Evolutionary conservation across 2,888 invertebrate genomes (phyloP).

Genomic region (Drosophila putrida): DNA sequence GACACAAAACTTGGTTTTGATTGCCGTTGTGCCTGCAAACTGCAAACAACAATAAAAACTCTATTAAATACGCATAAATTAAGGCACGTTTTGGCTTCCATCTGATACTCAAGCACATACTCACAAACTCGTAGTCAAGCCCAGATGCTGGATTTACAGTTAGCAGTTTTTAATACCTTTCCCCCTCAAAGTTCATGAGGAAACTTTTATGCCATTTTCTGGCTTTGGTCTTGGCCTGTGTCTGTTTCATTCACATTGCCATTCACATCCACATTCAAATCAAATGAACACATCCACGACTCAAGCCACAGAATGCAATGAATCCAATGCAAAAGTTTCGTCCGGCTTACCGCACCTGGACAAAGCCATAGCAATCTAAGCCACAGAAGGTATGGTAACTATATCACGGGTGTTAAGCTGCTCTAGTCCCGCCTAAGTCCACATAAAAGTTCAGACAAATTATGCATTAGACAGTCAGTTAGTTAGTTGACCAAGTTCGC

Average conservation of each 20-base stretch:
- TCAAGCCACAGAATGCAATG: conserved; percentile 75
- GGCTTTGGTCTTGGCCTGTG: conserved; percentile 29
- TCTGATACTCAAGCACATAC: conserved; percentile 10
- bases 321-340: conserved; percentile 76
- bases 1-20: conserved; percentile 57
- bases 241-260: conserved; percentile 37
- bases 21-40: conserved; percentile 46
- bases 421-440: conserved; percentile 29
- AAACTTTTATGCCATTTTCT: conserved; percentile 73
- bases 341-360: conserved; percentile 55
- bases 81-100: conserved; percentile 45
- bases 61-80: conserved; percentile 81
- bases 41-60: conserved; percentile 77
- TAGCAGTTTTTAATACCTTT: conserved; percentile 57
- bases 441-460: conserved; percentile 76
- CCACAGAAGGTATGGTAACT: conserved; percentile 15
- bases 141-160: conserved; percentile 58
- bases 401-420: conserved; percentile 43
- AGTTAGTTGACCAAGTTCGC: conserved; percentile 52
- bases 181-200: conserved; percentile 64
- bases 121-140: conserved; percentile 21
- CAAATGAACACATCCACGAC: conserved; percentile 74
- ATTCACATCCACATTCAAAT: conserved; percentile 67
- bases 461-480: conserved; percentile 79
- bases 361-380: conserved; percentile 55